Evolutionary conservation across 2,888 invertebrate genomes (phyloP).

Genomic region (Gisinianus flammeolus): DNA sequence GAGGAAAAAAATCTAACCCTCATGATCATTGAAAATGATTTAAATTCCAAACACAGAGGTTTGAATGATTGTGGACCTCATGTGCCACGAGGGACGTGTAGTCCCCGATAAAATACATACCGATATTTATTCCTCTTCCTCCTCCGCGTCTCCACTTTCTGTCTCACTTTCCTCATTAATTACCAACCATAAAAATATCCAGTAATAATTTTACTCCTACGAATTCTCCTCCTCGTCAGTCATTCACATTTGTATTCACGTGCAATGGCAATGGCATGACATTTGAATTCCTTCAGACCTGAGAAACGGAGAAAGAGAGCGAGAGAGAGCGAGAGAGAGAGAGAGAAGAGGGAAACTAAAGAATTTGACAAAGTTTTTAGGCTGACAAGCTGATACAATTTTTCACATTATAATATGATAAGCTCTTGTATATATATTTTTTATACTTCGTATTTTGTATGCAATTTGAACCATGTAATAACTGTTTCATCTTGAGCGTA

Average conservation of each 20-base stretch:
- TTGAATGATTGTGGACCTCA: constrained; percentile 23
- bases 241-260: too few relatives aligned
- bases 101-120: neutral
- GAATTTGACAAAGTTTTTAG: too few relatives aligned
- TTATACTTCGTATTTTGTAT: too few relatives aligned
- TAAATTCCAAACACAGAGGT: constrained; percentile 26
- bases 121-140: neutral
- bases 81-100: constrained; percentile 4
- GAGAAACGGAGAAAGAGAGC: neutral
- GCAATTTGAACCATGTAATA: too few relatives aligned
- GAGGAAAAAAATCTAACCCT: neutral
- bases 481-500: neutral
- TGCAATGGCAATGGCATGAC: neutral
- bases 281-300: neutral
- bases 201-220: too few relatives aligned
- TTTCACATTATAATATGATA: too few relatives aligned
- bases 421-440: too few relatives aligned
- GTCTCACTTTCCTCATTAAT: neutral
- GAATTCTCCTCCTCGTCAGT: too few relatives aligned
- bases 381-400: too few relatives aligned
- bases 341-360: neutral
- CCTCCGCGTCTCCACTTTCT: neutral
- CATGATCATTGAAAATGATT: constrained; percentile 20
- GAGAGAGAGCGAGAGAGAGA: too few relatives aligned
- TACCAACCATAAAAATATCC: neutral